Evolutionary conservation across 2,113 vertebrate species (phyloP), one percentile per base, ranked within the genome.

Genomic region (Bambusicola thoracicus): DNA sequence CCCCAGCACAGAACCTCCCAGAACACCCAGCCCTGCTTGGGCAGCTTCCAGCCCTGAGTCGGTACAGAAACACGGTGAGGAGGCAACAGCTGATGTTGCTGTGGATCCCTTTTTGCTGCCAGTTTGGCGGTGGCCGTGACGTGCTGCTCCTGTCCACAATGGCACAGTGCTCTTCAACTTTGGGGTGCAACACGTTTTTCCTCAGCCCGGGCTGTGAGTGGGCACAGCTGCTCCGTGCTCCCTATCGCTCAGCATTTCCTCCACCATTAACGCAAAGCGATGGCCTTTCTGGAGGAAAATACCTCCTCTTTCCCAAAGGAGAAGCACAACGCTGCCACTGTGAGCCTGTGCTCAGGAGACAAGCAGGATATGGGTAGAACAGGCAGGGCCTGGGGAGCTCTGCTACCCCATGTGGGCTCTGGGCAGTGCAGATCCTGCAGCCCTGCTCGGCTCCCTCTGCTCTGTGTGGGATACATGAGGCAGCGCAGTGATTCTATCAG

Each of bases 81-180:
- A 72, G 86, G 69, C 17, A 53, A 16, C 85, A 65, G 80, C 86
- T 53, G 74, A 22, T 43, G 19, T 15, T 69, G 32, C 83, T 10
- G 73, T 21, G 21, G 88, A 16, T 8, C 6, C 48, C 1, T 0
- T 3, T 8, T 72, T 4, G 0, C 8, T 32, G 53, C n/a, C 0
- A 3, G 15, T 6, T 5, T 83, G 62, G 17, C 4, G 66, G 56
- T 6, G 69, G 30, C 65, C 15, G 73, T 2, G 51, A 16, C 3
- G 11, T 1, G 7, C 79, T 43, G 78, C 41, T 32, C 3, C 44
- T 62, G 68, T 46, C 75, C 82, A 0, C 3, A 6, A 21, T n/a
- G 32, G 11, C 7, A 25, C 1, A 0, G 65, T n/a, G 4, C 34
- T 11, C 75, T 2, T 25, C 1, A 1, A 1, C 44, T 11, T 2